A percentile compares a stretch with the other conserved stretches of the same genome.
Evolutionary conservation across 2,888 invertebrate species (phyloP).

Genomic region (Acrobasis consociella): DNA sequence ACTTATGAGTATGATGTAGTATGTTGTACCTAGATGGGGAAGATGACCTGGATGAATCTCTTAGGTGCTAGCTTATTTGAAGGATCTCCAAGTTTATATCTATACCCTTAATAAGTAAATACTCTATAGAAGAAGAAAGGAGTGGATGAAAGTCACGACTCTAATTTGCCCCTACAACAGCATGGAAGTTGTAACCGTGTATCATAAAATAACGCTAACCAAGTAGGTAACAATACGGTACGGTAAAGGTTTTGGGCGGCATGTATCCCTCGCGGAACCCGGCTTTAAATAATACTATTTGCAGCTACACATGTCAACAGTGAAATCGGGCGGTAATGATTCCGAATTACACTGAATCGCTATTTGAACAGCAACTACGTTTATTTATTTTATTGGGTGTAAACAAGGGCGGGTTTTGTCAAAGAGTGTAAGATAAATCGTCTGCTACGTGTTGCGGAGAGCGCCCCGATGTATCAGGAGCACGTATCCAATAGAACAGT

Average conservation of each 20-base stretch:
- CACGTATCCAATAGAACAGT: slow-evolving; percentile 26
- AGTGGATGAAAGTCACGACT: too few species aligned
- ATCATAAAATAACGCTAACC: neutral
- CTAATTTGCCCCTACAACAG: too few species aligned
- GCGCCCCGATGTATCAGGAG: slow-evolving; percentile 20
- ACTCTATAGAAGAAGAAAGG: too few species aligned
- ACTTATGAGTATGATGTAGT: too few species aligned
- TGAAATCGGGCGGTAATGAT: slow-evolving; percentile 21
- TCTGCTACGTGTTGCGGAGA: slow-evolving; percentile 18
- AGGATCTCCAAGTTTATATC: too few species aligned
- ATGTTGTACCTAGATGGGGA: too few species aligned
- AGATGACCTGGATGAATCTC: too few species aligned
- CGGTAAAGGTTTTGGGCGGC: neutral
- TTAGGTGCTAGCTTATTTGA: too few species aligned
- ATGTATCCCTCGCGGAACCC: neutral
- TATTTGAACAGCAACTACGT: slow-evolving; percentile 21
- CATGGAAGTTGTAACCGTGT: neutral
- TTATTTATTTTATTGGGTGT: slow-evolving; percentile 55
- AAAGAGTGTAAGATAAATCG: slow-evolving; percentile 22
- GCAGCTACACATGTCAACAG: slow-evolving; percentile 14
- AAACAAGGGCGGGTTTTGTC: slow-evolving; percentile 40
- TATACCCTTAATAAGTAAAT: too few species aligned
- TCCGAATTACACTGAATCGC: slow-evolving; percentile 13
- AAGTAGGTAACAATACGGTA: neutral
- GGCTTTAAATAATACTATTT: slow-evolving; percentile 6